Percentiles rank a stretch among this genome's conserved stretches.
phyloP scores from a whole-genome alignment of 1,140 invertebrate species.

The Cheumatopsyche charites region DNA sequence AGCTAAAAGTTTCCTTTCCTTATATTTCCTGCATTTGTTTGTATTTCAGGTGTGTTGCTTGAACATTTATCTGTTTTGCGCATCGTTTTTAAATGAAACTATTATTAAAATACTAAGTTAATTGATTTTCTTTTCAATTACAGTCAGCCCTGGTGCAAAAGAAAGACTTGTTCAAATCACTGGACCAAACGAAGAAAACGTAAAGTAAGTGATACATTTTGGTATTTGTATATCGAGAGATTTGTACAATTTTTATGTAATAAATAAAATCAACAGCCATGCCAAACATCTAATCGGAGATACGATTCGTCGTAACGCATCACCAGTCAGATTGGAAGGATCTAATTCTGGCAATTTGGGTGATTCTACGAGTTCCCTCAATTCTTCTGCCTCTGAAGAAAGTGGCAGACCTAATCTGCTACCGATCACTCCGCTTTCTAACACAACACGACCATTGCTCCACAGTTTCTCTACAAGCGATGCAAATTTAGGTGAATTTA shows the following conservation, averaged over 20 bases:
- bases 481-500: slow-evolving; percentile 82
- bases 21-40: too few species aligned
- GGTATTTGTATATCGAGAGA: slow-evolving; percentile 11
- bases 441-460: slow-evolving; percentile 65
- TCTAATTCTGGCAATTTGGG: slow-evolving; percentile 50
- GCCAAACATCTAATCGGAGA: slow-evolving; percentile 91
- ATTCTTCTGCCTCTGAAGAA: slow-evolving; percentile 78
- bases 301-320: slow-evolving; percentile 89
- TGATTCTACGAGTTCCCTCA: slow-evolving; percentile 70
- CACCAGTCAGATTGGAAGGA: slow-evolving; percentile 74
- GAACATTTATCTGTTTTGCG: too few species aligned
- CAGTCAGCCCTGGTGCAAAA: slow-evolving; percentile 89
- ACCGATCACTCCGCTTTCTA: slow-evolving; percentile 59
- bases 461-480: slow-evolving; percentile 84
- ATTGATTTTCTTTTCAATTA: slow-evolving; percentile 51
- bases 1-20: too few species aligned
- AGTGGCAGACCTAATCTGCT: slow-evolving; percentile 52
- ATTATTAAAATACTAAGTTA: too few species aligned
- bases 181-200: slow-evolving; percentile 88
- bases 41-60: too few species aligned
- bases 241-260: neutral
- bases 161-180: slow-evolving; percentile 93
- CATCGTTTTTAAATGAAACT: too few species aligned
- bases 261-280: slow-evolving; percentile 67
- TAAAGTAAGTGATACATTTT: slow-evolving; percentile 72